Evolutionary conservation across 2,888 invertebrate genomes (phyloP), one percentile per base, ranked within the genome.

Genomic region (Calephelis perditalis): DNA sequence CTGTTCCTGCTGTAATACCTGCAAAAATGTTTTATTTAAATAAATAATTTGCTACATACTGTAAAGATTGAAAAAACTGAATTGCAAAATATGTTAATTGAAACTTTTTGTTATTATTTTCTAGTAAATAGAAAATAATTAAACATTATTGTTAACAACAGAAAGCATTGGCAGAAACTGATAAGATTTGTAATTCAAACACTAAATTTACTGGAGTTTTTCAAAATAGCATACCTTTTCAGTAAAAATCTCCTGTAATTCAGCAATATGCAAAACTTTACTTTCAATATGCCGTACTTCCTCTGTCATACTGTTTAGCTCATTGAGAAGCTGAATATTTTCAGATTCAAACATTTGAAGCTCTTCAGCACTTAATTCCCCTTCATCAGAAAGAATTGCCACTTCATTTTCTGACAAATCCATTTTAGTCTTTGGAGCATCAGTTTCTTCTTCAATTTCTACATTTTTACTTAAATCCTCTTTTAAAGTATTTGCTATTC

Each of bases 251-350:
- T 98, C 97, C 79, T 99, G 99, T 37, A 99, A 86, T 79, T 97
- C 96, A 3, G 98, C 97, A 73, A 99, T 98, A 77, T 98, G 97
- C 0, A 98, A 94, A 0, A 99, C 98, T 91, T 98, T 98, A 72
- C 94, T 95, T 75, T 96, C 96, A 72, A 97, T 96, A 78, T 95
- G 96, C 79, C 94, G 94, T 0, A 98, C 97, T 86, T 99, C 98
- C 74, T 98, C 97, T 0, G 96, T 95, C 76, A 98, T 91, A 62
- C 94, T 96, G 78, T 97, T 97, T 57, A 99, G 86, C 71, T 98
- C 96, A 75, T 97, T 96, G 73, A 95, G 95, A 9, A 99, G 85
- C 68, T 95, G 95, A 61, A 95, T 92, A 82, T 99, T 99, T 87
- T 99, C 99, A 0, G 95, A 93, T 80, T 98, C 97, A 81, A 98